Percentiles rank a stretch among this genome's conserved stretches.
These are phyloP conservation scores for Enteromius mattozi DNA, from an alignment of 2,797 vertebrate genomes.

Conservation along the genomic window DNA sequence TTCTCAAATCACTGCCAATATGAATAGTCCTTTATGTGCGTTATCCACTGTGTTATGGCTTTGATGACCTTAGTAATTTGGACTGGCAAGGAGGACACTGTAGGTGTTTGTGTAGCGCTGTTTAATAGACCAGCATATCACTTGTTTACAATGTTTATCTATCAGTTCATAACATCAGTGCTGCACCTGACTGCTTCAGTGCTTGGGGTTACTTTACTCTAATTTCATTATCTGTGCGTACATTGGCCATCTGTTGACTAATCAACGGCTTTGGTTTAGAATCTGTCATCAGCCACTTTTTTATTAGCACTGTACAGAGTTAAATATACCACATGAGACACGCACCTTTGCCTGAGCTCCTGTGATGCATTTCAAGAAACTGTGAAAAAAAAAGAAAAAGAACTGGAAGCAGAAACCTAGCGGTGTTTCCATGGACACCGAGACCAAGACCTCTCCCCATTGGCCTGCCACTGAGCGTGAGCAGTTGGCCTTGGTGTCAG, in stretches of 20 bases:
- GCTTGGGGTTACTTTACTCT: constrained; percentile 34
- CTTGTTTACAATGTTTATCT: constrained; percentile 25
- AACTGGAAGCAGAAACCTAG: constrained; percentile 24
- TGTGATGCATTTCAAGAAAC: not conserved
- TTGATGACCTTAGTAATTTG: constrained; percentile 7
- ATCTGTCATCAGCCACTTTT: constrained; percentile 18
- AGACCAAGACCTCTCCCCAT: constrained; percentile 41
- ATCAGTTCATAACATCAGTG: not conserved
- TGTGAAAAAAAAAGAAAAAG: not conserved
- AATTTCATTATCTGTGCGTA: constrained; percentile 23
- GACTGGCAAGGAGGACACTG: not conserved
- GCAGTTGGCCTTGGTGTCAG: constrained; percentile 53
- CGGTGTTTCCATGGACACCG: constrained; percentile 55
- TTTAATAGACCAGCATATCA: constrained; percentile 15
- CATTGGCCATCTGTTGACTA: constrained; percentile 35
- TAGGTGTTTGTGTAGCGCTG: not conserved
- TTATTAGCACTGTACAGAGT: not conserved
- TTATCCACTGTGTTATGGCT: not conserved
- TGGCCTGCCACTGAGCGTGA: constrained; percentile 51
- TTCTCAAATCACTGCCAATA: not conserved
- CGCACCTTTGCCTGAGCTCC: constrained; percentile 26
- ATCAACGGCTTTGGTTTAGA: not conserved
- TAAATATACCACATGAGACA: not conserved
- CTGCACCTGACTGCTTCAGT: constrained; percentile 16
- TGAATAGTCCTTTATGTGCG: not conserved